phyloP scores from a whole-genome alignment of 1,140 invertebrate genomes.

The Mactra quadrangularis region DNA sequence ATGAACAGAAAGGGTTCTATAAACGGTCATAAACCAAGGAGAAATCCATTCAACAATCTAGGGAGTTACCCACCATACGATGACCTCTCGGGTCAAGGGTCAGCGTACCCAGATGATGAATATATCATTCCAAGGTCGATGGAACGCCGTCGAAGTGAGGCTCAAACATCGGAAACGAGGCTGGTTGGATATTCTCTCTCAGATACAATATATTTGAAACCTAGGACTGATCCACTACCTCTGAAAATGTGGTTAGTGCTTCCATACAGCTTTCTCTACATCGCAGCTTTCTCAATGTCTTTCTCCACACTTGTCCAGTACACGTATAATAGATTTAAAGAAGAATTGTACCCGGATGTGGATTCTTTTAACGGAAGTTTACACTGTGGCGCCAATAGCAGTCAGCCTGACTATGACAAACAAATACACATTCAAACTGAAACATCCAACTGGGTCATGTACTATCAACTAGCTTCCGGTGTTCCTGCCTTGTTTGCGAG shows the following conservation, averaged over 20 bases:
- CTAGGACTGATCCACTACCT: neutral
- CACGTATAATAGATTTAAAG: constrained; percentile 9
- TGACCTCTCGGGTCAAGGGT: too few species aligned
- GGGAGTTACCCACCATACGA: too few species aligned
- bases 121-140: too few species aligned
- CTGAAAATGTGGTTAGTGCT: constrained; percentile 31
- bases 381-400: constrained; percentile 22
- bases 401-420: constrained; percentile 30
- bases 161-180: neutral
- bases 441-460: constrained; percentile 40
- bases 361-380: constrained; percentile 15
- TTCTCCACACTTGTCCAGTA: constrained; percentile 24
- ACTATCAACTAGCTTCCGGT: constrained; percentile 20
- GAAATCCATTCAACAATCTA: too few species aligned
- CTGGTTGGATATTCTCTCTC: constrained; percentile 5
- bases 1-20: too few species aligned
- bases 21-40: too few species aligned
- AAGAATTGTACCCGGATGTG: constrained; percentile 30
- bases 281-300: constrained; percentile 23
- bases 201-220: constrained; percentile 8
- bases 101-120: too few species aligned
- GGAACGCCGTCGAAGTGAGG: too few species aligned
- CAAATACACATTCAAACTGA: constrained; percentile 27
- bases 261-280: constrained; percentile 38
- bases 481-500: constrained; percentile 44